A percentile compares a stretch with the other conserved stretches of the same genome.
Evolutionary conservation across 2,113 vertebrate genomes (phyloP).

Genomic region (Corythaeola cristata): DNA sequence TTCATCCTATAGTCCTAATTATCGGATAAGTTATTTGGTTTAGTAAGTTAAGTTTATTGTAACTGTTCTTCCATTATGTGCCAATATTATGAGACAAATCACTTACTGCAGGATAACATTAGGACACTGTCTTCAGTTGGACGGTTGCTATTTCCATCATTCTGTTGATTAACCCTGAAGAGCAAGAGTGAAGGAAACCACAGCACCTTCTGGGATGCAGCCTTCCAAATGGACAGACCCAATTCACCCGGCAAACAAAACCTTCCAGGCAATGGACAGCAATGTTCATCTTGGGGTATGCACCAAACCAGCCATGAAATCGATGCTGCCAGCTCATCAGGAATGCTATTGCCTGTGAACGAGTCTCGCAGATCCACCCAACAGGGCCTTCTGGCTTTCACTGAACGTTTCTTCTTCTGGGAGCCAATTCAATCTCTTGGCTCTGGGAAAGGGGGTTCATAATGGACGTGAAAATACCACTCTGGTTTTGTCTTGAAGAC

Average conservation of each 20-base stretch:
- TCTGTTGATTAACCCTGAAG: background rate
- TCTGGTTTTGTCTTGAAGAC: background rate
- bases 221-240: background rate
- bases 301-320: background rate
- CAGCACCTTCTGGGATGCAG: background rate
- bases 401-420: background rate
- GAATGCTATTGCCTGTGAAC: background rate
- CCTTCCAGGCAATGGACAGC: background rate
- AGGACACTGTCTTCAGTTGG: background rate
- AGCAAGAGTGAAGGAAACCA: background rate
- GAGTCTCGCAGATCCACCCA: background rate
- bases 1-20: background rate
- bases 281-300: background rate
- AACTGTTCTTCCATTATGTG: background rate
- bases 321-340: background rate
- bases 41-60: background rate
- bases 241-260: background rate
- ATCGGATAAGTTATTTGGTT: background rate
- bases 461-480: background rate
- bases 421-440: background rate
- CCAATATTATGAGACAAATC: background rate
- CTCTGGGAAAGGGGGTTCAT: background rate
- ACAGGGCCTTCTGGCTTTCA: background rate
- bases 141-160: background rate
- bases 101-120: background rate